Conservation (phyloP, 2,797 vertebrate genomes). For the Serranus cabrilla region DNA sequence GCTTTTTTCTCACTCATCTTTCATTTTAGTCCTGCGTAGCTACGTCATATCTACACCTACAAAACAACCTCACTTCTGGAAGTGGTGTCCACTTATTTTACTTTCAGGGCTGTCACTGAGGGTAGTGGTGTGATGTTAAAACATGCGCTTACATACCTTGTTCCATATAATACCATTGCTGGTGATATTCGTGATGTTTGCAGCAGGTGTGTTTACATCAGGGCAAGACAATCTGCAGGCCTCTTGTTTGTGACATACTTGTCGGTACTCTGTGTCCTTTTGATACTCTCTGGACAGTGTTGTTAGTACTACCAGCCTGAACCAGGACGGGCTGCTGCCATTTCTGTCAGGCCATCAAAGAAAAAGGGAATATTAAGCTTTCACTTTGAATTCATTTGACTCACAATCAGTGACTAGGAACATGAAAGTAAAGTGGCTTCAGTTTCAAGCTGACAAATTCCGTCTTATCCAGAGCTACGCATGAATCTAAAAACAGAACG, state of each 20-base stretch:
- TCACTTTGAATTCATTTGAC: not conserved
- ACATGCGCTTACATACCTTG: slow-evolving; percentile 57
- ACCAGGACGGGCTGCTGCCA: slow-evolving; percentile 1
- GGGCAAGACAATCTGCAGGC: slow-evolving; percentile 44
- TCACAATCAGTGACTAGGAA: not conserved
- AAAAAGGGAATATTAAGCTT: slow-evolving; percentile 1
- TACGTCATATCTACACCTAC: too few relatives aligned
- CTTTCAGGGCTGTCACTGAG: too few relatives aligned
- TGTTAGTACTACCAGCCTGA: slow-evolving; percentile 51
- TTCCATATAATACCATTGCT: slow-evolving; percentile 32
- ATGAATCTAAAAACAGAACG: not conserved
- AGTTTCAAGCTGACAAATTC: too few relatives aligned
- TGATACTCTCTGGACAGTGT: not conserved
- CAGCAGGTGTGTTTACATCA: not conserved
- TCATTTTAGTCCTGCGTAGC: too few relatives aligned
- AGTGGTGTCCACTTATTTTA: too few relatives aligned
- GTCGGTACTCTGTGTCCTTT: accelerated
- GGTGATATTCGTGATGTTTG: not conserved
- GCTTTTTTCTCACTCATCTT: too few relatives aligned
- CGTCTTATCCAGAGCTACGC: not conserved
- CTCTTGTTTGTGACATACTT: not conserved
- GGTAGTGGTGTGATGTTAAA: too few relatives aligned
- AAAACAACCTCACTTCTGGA: too few relatives aligned
- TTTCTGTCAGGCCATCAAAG: slow-evolving; percentile 38
- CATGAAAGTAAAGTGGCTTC: not conserved